Base-by-base conservation (phyloP, 2,888 invertebrate genomes). In the Cerceris ruficornis region DNA sequence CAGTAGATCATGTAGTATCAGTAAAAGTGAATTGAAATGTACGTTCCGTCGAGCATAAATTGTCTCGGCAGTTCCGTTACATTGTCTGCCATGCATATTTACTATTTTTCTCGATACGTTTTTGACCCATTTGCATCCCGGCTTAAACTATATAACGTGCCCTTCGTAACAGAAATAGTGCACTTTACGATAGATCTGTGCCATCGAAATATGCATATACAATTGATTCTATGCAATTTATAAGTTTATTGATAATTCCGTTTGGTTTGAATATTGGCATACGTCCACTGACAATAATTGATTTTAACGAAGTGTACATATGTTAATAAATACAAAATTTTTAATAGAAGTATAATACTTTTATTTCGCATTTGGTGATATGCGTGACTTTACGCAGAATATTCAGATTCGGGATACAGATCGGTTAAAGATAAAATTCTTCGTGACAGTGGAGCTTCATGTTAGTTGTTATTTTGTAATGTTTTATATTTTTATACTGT, bases 41-140 rank as follows among this genome's bases (percentile, higher is more conserved):
- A 66, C 11, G 15, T 59, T 52, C 15, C 43, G 49, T 62, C 41
- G 5, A 49, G n/a, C n/a, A 11, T 58, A n/a, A 50, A 57, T 28
- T 11, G 8, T 11, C n/a, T 46, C 13, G 50, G 9, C 4, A 11
- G 11, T 39, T 7, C 58, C 42, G 43, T 41, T 28, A 17, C 39
- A 49, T 49, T 42, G 17, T 50, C 17, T 14, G 7, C 49, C 1
- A 39, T 43, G 39, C 15, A 13, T n/a, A 28, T 46, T 7, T 5
- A 41, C 41, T 11, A 13, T 59, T 52, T 11, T 9, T 54, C 49
- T 55, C 46, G 41, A 6, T 13, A 17, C 11, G n/a, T 15, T 57
- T 62, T 6, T 46, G 42, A 17, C 52, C 9, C 11, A 7, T 2
- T 52, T 7, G 6, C 59, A 43, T 14, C n/a, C n/a, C 39, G 6